phyloP scores from a whole-genome alignment of 2,888 invertebrate genomes.

The Aporophyla lueneburgensis region DNA sequence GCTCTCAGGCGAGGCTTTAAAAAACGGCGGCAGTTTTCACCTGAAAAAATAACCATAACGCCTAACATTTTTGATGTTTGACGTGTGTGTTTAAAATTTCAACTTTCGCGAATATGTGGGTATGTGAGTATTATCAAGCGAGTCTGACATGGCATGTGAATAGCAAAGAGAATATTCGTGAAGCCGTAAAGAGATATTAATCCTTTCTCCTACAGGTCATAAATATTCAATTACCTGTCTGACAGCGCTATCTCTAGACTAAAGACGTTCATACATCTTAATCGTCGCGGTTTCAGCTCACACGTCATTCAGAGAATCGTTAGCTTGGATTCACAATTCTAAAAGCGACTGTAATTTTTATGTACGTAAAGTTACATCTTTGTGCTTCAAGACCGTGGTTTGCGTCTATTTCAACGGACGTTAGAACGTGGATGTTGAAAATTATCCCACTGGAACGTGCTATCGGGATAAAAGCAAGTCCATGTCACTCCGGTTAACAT shows the following conservation, averaged over 20 bases:
- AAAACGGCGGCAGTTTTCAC: conserved; percentile 17
- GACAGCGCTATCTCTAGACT: conserved; percentile 27
- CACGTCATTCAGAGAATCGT: conserved; percentile 39
- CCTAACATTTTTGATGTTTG: conserved; percentile 17
- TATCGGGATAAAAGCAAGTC: too few species aligned
- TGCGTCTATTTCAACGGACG: not conserved
- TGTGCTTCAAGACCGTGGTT: not conserved
- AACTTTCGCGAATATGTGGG: not conserved
- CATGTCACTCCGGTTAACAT: too few species aligned
- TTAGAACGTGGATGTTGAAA: too few species aligned
- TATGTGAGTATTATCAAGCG: conserved; percentile 24
- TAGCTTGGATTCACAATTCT: conserved; percentile 32
- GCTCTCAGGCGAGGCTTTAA: conserved; percentile 33
- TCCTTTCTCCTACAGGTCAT: conserved; percentile 18
- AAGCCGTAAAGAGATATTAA: conserved; percentile 33
- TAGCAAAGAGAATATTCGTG: conserved; percentile 34
- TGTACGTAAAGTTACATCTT: not conserved
- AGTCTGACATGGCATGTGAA: conserved; percentile 18
- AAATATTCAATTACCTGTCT: conserved; percentile 52
- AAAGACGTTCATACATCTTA: conserved; percentile 27
- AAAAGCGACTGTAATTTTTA: conserved; percentile 24
- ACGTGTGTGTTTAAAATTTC: conserved; percentile 8
- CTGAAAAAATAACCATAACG: conserved; percentile 8
- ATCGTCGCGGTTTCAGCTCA: conserved; percentile 15
- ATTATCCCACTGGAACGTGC: too few species aligned